Base-by-base conservation (phyloP, 2,888 invertebrate genomes). In the Cactoblastis cactorum region DNA sequence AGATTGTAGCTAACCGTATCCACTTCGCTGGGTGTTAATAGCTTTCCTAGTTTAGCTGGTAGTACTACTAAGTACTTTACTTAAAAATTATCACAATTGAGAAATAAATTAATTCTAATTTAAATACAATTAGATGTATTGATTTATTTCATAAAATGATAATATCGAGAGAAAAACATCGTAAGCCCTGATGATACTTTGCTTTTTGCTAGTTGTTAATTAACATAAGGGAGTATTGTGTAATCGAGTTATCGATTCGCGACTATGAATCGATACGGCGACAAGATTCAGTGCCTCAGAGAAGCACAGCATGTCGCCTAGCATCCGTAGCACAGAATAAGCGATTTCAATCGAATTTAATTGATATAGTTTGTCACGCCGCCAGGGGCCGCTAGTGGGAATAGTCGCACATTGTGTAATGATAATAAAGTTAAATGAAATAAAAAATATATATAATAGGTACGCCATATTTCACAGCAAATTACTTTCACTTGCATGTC, bases 271-370 rank as follows among this genome's bases (percentile, higher is more conserved):
- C 55, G 58, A 61, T 59, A 54, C 52, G 59, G 49, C 53, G 47
- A 57, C 53, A 55, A 47, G 37, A 54, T 50, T 57, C 52, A 35
- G 37, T 14, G 41, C 55, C 51, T 57, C 52, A 35, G 37, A 17
- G 41, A 55, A 53, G 53, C 65, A 6, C 71, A 65, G 67, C 68
- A 58, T 69, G 71, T 55, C 53, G 46, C 37, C 57, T 11, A 34
- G 18, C 53, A 34, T 43, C 49, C 43, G 37, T 55, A 34, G 37
- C 37, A 17, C 37, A 37, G 14, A 37, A 37, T 37, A 37, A 37
- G 58, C 57, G 76, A 74, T 71, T 61, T 56, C 59, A 65, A 72
- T 73, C 69, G 59, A 51, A 54, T 66, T 71, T 71, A 74, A 75
- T 75, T 71, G 67, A 69, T 63, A 69, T 54, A 52, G 62, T 62